Base-by-base conservation (phyloP, 2,113 vertebrate species). In the Passerina amoena region DNA sequence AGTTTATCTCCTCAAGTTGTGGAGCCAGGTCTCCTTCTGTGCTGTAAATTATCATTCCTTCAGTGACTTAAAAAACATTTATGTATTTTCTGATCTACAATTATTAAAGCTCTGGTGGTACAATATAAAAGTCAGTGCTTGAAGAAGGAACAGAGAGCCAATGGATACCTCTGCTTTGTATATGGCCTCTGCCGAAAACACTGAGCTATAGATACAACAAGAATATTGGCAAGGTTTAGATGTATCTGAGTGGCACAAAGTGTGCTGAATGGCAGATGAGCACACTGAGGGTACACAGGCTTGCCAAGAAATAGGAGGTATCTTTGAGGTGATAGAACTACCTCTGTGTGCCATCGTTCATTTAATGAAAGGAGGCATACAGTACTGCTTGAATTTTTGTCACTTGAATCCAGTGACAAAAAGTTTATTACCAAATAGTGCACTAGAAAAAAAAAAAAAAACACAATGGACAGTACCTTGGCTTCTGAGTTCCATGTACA, bases 161-260 rank as follows among this genome's bases (percentile, higher is more conserved):
- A 10, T 54, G 44, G 28, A 53, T 78, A 92, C 86, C 77, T 94
- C 69, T 88, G 66, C 48, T 92, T 83, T 94, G 59, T 88, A 61
- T 21, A 10, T 40, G 37, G 47, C 65, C 85, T 90, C 72, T 92
- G 87, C 87, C 84, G 84, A 90, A 96, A 95, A 82, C 54, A 85
- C 69, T 23, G 5, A 78, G 61, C 35, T 76, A 20, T 2, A 54
- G 12, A 57, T 53, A 21, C 38, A 3, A 9, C 33, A 20, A 86
- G 64, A 84, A 71, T 78, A 88, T 30, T 51, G 38, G 60, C 54
- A 71, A 84, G 54, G 78, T 76, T 86, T 83, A 35, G 54, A 51
- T 15, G 5, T 28, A 12, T 64, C 75, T 75, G 83, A 95, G 13
- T 87, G 73, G 77, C 56, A 48, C 35, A 42, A 76, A 44, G 25